phyloP scores from a whole-genome alignment of 2,113 vertebrate species.

The Narcine bancroftii region DNA sequence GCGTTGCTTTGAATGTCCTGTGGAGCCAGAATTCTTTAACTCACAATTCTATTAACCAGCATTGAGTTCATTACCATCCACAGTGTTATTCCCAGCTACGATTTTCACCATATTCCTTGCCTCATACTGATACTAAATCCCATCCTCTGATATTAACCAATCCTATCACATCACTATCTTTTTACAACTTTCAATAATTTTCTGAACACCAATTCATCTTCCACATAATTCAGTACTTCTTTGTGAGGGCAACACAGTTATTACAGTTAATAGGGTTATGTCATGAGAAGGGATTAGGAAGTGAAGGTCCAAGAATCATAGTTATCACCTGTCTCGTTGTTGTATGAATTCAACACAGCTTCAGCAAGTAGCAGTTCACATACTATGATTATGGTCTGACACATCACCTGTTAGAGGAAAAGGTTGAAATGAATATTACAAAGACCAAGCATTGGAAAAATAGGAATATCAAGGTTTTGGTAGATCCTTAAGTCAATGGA shows the following conservation, averaged over 20 bases:
- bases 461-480: not conserved
- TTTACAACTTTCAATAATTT: not conserved
- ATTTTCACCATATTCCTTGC: too few species aligned
- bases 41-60: not conserved
- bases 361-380: not conserved
- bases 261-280: not conserved
- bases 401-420: not conserved
- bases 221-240: not conserved
- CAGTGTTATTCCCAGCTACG: not conserved
- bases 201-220: not conserved
- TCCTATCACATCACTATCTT: not conserved
- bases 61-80: not conserved
- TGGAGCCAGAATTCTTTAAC: not conserved
- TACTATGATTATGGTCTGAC: not conserved
- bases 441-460: not conserved
- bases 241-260: too few species aligned
- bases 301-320: not conserved
- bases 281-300: not conserved
- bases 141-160: not conserved
- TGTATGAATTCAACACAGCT: not conserved
- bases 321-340: not conserved
- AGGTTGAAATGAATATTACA: not conserved
- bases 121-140: not conserved
- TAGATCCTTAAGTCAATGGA: not conserved
- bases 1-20: not conserved